phyloP scores from a whole-genome alignment of 2,888 invertebrate genomes.

The Parthenolecanium corni region DNA sequence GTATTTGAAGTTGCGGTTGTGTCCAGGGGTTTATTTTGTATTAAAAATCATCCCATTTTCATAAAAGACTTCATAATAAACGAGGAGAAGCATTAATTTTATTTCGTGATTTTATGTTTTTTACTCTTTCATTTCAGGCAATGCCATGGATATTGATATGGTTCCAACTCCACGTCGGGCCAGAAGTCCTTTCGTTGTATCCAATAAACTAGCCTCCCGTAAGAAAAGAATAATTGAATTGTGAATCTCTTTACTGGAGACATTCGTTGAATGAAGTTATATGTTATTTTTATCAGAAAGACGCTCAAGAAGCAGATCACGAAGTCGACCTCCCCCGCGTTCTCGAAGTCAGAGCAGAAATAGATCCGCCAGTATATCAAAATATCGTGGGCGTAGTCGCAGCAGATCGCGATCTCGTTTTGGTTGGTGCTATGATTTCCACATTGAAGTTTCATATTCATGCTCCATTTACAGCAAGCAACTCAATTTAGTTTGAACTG shows the following conservation, averaged over 20 bases:
- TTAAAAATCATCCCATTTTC: too few relatives aligned
- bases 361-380: conserved; percentile 2
- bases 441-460: too few relatives aligned
- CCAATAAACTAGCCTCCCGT: conserved; percentile 9
- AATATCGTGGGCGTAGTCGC: conserved; percentile 2
- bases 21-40: too few relatives aligned
- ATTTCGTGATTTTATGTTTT: too few relatives aligned
- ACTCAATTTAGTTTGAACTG: too few relatives aligned
- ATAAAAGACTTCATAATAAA: too few relatives aligned
- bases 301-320: conserved; percentile 17
- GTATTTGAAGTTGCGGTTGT: too few relatives aligned
- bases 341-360: conserved; percentile 12
- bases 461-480: too few relatives aligned
- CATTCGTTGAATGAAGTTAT: too few relatives aligned
- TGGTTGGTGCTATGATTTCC: conserved; percentile 12
- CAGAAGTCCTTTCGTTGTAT: conserved; percentile 17
- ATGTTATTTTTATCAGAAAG: neutral
- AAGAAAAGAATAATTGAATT: neutral
- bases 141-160: neutral
- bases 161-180: conserved; percentile 1
- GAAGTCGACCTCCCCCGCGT: conserved; percentile 8
- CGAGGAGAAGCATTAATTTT: too few relatives aligned
- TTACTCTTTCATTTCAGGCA: conserved; percentile 1
- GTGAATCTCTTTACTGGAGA: neutral
- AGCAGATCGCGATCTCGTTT: conserved; percentile 11